A percentile compares a stretch with the other conserved stretches of the same genome.
phyloP scores from a whole-genome alignment of 2,888 invertebrate genomes.

The Argyresthia albistria region DNA sequence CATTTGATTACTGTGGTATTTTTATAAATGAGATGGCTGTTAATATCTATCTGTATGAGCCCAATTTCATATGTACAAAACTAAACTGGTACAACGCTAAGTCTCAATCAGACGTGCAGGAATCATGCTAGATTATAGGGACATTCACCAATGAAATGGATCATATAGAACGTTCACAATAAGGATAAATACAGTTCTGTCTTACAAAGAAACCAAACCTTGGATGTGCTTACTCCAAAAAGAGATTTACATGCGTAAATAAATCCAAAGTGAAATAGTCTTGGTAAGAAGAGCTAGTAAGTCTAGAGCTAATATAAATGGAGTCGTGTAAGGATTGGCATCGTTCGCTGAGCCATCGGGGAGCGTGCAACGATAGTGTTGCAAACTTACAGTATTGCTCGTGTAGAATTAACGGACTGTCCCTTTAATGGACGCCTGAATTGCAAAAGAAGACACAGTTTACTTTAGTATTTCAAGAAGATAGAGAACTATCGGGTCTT shows the following conservation, averaged over 20 bases:
- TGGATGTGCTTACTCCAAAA: too few species aligned
- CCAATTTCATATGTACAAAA: too few species aligned
- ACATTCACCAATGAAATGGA: conserved; percentile 5
- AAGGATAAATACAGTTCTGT: background rate
- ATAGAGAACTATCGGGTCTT: background rate
- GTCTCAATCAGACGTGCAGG: conserved; percentile 24
- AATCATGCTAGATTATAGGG: conserved; percentile 22
- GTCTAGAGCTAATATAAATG: too few species aligned
- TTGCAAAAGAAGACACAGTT: conserved; percentile 30
- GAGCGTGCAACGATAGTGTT: conserved; percentile 24
- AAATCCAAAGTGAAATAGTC: too few species aligned
- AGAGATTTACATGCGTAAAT: too few species aligned
- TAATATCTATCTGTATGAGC: too few species aligned
- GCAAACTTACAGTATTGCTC: conserved; percentile 68
- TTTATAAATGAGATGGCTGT: too few species aligned
- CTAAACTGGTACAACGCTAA: background rate
- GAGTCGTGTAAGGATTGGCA: background rate
- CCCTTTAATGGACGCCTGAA: conserved; percentile 69
- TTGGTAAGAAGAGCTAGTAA: too few species aligned
- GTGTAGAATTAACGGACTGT: conserved; percentile 56
- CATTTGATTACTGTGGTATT: too few species aligned
- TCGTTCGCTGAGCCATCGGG: conserved; percentile 14
- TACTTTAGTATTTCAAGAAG: conserved; percentile 20
- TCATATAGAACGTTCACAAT: background rate
- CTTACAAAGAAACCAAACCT: too few species aligned